Evolutionary conservation across 2,113 vertebrate genomes (phyloP), one percentile per base, ranked within the genome.

Genomic region (Silurus glanis): DNA sequence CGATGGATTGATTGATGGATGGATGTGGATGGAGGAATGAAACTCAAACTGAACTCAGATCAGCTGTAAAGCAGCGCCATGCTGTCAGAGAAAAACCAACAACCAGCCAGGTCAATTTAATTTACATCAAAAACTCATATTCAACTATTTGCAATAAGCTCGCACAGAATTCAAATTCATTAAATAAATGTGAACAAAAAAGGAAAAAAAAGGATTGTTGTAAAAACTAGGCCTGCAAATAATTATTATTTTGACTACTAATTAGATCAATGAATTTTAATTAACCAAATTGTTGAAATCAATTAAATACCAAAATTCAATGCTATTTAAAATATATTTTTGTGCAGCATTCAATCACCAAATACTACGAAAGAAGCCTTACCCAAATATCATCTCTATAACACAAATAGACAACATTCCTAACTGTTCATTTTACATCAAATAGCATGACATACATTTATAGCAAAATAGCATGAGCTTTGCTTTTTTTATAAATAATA

Each of bases 1-100:
- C 89, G 84, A 89, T 84, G 88, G 64, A 80, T 59, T 59, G 78
- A 59, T 9, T 85, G 93, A 93, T 94, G 93, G 91, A 91, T 92
- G 91, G 90, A 91, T 90, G 85, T 89, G 67, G 87, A 90, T 91
- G 90, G 85, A 90, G 91, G 89, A 94, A 80, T 80, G 78, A 80
- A 80, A 80, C 56, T 80, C 93, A 91, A 95, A 94, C 92, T 90
- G 93, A 94, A 92, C 91, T 94, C 91, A 92, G 91, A 93, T 92
- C 91, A 28, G 86, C 81, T 90, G 89, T 89, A 86, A 90, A 83
- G 85, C 82, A 84, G 9, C 88, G 86, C 80, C 92, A 93, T 93
- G 93, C 95, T 94, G 95, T 94, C 89, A 91, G 87, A 92, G 92
- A 94, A 91, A 85, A 80, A 80, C 74, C 61, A 91, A 94, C 91